Base-by-base conservation (phyloP, 2,888 invertebrate species). In the Tillus elongatus region DNA sequence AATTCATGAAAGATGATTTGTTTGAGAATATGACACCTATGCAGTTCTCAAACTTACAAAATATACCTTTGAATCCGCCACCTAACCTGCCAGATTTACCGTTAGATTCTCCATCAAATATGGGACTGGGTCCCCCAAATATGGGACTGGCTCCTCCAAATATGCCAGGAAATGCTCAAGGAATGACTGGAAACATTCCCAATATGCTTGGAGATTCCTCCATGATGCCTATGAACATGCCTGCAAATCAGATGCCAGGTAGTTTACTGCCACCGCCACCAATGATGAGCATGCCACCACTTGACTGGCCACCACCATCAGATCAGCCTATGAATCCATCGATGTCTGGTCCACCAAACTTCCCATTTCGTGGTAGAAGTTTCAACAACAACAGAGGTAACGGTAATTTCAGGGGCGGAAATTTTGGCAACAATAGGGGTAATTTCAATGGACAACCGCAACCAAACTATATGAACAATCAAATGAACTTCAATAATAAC, bases 261-360 rank as follows among this genome's bases (percentile, higher is more conserved):
- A n/a, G 36, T 10, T 33, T 33, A 15, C 37, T 46, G 33, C 45
- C 44, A 3, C 46, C 44, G 15, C 43, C 44, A 4, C 41, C 44
- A 4, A 40, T 50, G 33, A 32, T 28, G 3, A 33, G 31, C 6
- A 12, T 30, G 13, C 4, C 2, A 9, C 15, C 1, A 36, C 29
- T 19, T 37, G 40, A 33, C 33, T 33, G 37, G 2, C 36, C 32
- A 2, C 32, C 35, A 8, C 16, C 13, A 6, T 16, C 11, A 11
- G 30, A 27, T n/a, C 33, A 38, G n/a, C 8, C 30, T n/a, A n/a
- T n/a, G n/a, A n/a, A n/a, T n/a, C n/a, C n/a, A n/a, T n/a, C n/a
- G n/a, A n/a, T 6, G 28, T 8, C 15, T n/a, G n/a, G n/a, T n/a
- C n/a, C n/a, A n/a, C n/a, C n/a, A n/a, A n/a, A n/a, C n/a, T n/a